Conservation (phyloP, 2,113 vertebrate species). For the Tenebrosternarchus preto region DNA sequence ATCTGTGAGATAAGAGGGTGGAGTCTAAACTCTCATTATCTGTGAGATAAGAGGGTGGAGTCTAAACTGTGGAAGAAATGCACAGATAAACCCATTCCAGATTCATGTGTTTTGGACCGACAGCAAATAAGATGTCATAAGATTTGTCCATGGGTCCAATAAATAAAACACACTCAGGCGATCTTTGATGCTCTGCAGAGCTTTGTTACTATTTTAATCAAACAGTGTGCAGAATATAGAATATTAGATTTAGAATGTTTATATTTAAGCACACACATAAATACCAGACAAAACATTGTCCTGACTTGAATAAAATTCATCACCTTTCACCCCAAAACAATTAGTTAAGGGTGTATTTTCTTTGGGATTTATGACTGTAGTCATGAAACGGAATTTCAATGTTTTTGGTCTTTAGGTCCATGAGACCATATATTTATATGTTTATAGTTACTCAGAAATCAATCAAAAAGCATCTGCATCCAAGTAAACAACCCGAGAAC, state of each 20-base stretch:
- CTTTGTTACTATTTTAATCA: conserved; percentile 15
- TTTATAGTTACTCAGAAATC: neutral
- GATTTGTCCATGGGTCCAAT: neutral
- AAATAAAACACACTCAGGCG: conserved; percentile 21
- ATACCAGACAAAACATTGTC: conserved; percentile 11
- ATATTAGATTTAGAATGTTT: conserved; percentile 11
- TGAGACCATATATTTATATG: neutral
- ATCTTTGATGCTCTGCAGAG: conserved; percentile 28
- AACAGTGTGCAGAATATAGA: conserved; percentile 4
- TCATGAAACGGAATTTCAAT: conserved; percentile 7
- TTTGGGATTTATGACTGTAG: conserved; percentile 23
- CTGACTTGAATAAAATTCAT: conserved; percentile 43
- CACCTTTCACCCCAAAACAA: conserved; percentile 20
- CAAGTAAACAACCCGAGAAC: conserved; percentile 6
- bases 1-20: too few species aligned
- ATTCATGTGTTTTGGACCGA: neutral
- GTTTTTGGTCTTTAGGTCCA: neutral
- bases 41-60: too few species aligned
- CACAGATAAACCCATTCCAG: too few species aligned
- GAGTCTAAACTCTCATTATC: too few species aligned
- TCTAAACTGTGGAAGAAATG: too few species aligned
- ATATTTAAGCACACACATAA: neutral
- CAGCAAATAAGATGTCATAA: neutral
- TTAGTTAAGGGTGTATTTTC: conserved; percentile 1
- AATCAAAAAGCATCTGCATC: conserved; percentile 20